Evolutionary conservation across 2,113 vertebrate species (phyloP), one percentile per base, ranked within the genome.

Genomic region (Xenotilapia caudafasciata): DNA sequence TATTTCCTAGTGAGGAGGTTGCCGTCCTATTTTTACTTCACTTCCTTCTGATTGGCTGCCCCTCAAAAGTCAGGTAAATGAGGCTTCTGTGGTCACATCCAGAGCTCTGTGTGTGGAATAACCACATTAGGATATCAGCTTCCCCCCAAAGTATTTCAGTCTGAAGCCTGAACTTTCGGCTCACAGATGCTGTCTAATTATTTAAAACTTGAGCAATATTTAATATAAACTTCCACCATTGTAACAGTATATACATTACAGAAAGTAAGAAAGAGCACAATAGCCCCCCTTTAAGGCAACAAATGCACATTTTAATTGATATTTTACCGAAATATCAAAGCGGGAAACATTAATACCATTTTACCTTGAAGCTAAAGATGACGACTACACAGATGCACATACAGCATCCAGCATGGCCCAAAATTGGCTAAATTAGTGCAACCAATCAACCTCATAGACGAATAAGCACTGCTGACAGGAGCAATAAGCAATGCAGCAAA

Each of bases 351-450:
- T 42, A 77, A 5, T 77, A 79, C n/a, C 31, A 40, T 47, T 82
- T 45, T 79, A 77, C 79, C 85, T 92, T 89, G 85, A 91, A 87
- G 88, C 85, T 54, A 51, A 7, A 23, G 62, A n/a, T 28, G 51
- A 45, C 7, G 0, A n/a, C 49, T 79, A 47, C 5, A 54, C 7
- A 70, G 79, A 88, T 19, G 9, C 58, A 80, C 28, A 17, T 1
- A 26, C 19, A 70, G 80, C 65, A 79, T 80, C 33, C 1, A 47
- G 84, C 70, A 9, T 17, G 8, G 10, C 11, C 14, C 40, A 51
- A 81, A 77, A 89, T 90, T 73, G 87, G 80, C 73, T 60, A 14
- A 56, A 89, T 56, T 4, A 47, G 49, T 65, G 80, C 38, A 14
- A 86, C 87, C 75, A 86, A 91, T 92, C 80, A 54, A 17, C 13